phyloP scores from a whole-genome alignment of 2,888 invertebrate species.

The Phengaris alcon region DNA sequence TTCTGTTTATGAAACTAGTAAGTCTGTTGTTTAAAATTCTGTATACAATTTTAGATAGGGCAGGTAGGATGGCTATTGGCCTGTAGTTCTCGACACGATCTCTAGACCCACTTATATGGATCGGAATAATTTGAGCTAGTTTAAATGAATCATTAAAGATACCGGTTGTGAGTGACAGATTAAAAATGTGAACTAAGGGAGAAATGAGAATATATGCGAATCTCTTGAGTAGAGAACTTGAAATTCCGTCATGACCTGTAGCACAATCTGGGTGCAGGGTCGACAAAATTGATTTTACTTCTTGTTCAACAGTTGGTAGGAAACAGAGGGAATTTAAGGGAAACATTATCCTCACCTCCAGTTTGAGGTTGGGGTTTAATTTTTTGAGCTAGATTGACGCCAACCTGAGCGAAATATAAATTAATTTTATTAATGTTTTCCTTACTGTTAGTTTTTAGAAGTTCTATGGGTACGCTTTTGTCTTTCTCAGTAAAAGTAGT shows the following conservation, averaged over 20 bases:
- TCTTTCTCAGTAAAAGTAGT: constrained; percentile 2
- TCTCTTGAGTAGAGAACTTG: constrained; percentile 13
- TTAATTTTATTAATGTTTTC: constrained; percentile 29
- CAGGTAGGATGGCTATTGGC: background rate
- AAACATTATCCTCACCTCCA: background rate
- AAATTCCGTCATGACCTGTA: background rate
- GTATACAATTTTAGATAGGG: constrained; percentile 33
- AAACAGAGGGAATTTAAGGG: background rate
- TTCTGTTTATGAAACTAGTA: constrained; percentile 26
- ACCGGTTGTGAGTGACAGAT: constrained; percentile 26
- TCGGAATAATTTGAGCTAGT: background rate
- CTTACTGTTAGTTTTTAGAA: constrained; percentile 13
- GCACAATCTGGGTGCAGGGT: constrained; percentile 14
- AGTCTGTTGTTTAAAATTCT: constrained; percentile 35
- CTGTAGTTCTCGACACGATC: background rate
- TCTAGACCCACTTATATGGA: background rate
- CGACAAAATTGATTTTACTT: constrained; percentile 8
- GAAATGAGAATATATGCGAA: background rate
- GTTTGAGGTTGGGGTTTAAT: background rate
- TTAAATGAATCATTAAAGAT: constrained; percentile 31
- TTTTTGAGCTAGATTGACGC: constrained; percentile 27
- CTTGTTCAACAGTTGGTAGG: constrained; percentile 23
- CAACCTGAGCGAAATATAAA: constrained; percentile 27
- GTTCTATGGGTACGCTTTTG: background rate
- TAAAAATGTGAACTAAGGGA: constrained; percentile 29